Base-by-base conservation (phyloP, 2,797 vertebrate genomes). In the Syndactyla subalaris region DNA sequence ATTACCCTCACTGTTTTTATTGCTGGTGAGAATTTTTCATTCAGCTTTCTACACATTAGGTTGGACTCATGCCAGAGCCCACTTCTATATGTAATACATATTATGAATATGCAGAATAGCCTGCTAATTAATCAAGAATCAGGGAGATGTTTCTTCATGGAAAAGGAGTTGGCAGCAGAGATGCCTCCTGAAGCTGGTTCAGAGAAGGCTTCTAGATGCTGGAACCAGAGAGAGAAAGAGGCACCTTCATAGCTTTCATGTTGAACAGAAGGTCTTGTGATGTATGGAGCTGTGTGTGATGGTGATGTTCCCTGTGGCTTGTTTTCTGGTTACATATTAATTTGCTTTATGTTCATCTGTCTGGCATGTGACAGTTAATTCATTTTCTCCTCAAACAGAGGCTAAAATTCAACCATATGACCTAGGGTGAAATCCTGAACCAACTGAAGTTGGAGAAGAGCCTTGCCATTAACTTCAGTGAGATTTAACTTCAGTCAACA, bases 331-430 rank as follows among this genome's bases (percentile, higher is more conserved):
- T 96, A 45, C 65, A 92, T 86, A 97, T 95, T 95, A 97, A 94
- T 96, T 97, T 96, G 76, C 88, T 93, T 95, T 94, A 92, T 97
- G 94, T 87, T 97, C 95, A 84, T 96, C 89, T 97, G 91, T 94
- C 96, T 97, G 85, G 88, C 63, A 85, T 97, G 84, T 97, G 97
- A 97, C 95, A 97, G 93, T 95, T 95, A 96, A 97, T 97, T 97
- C 89, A 96, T 97, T 97, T 97, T 96, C 63, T 92, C 59, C 87
- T 95, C 91, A 95, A 96, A 96, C 12, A 94, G 63, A 92, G 91
- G 83, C 77, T 95, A 79, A 45, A 92, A 66, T 90, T 90, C 63
- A 97, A 92, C 86, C 77, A 57, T 49, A 59, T 15, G 49, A 87
- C 87, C 93, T 78, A 83, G 41, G 67, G 71, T 94, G 67, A 93